phyloP scores from a whole-genome alignment of 2,888 invertebrate genomes.

The Thymelicus lineola region DNA sequence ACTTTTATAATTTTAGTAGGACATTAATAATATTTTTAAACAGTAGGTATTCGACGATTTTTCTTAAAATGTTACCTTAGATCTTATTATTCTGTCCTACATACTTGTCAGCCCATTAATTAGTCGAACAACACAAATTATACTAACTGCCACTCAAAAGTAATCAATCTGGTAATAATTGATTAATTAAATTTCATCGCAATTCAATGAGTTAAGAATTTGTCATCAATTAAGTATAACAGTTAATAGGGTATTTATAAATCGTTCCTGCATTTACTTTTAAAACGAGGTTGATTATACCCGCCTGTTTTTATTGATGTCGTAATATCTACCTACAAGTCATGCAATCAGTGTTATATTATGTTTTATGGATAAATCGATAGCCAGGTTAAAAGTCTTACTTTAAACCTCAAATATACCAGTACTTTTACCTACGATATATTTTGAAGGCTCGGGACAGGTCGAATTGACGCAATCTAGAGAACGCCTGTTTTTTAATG shows the following conservation, averaged over 20 bases:
- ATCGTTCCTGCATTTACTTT: constrained; percentile 25
- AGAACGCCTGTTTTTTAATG: too few relatives aligned
- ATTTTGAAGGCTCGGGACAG: too few relatives aligned
- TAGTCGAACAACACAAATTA: constrained; percentile 14
- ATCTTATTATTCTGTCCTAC: too few relatives aligned
- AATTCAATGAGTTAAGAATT: constrained; percentile 32
- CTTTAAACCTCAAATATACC: too few relatives aligned
- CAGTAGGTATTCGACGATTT: too few relatives aligned
- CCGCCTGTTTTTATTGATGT: not conserved
- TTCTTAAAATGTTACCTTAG: too few relatives aligned
- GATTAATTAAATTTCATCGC: constrained; percentile 28
- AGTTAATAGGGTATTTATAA: constrained; percentile 24
- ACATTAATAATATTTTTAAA: too few relatives aligned
- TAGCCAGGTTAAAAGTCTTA: too few relatives aligned
- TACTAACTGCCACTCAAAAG: not conserved
- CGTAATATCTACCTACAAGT: not conserved
- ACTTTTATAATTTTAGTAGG: too few relatives aligned
- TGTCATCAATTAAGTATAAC: constrained; percentile 35
- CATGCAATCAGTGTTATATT: not conserved
- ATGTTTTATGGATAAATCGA: not conserved
- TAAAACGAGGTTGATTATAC: constrained; percentile 19
- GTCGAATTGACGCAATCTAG: too few relatives aligned
- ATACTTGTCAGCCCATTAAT: not conserved
- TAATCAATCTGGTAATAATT: constrained; percentile 14
- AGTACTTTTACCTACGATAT: too few relatives aligned